Percentiles rank a stretch among this genome's conserved stretches.
These are phyloP conservation scores for Cabera pusaria DNA, from an alignment of 2,888 invertebrate genomes.

Conservation along the genomic window DNA sequence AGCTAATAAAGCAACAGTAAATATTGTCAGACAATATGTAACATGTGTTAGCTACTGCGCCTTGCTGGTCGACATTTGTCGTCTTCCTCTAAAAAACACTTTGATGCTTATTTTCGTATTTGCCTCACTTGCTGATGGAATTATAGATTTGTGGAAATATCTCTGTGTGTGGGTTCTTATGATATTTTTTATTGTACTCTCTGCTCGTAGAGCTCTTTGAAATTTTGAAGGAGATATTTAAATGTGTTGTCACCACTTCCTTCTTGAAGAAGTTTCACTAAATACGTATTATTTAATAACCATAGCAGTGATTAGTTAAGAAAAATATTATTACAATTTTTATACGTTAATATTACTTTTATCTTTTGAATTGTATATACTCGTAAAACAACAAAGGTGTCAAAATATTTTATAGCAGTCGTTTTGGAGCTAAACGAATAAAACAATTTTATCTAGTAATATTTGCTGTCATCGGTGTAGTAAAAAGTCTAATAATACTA, in stretches of 20 bases:
- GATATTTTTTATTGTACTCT: constrained; percentile 62
- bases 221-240: constrained; percentile 72
- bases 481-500: too few species aligned
- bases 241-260: constrained; percentile 78
- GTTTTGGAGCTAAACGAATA: constrained; percentile 1
- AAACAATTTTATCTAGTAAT: background rate
- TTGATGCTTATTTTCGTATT: constrained; percentile 82
- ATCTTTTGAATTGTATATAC: constrained; percentile 10
- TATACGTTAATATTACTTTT: constrained; percentile 14
- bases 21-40: constrained; percentile 80
- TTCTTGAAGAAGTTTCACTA: constrained; percentile 61
- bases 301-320: constrained; percentile 49
- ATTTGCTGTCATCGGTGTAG: constrained; percentile 3
- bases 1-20: constrained; percentile 75
- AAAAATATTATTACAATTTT: constrained; percentile 30
- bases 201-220: constrained; percentile 68
- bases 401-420: constrained; percentile 1
- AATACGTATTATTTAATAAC: constrained; percentile 63
- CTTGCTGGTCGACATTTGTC: constrained; percentile 74
- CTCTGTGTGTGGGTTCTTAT: constrained; percentile 68
- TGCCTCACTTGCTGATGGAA: constrained; percentile 71
- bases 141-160: constrained; percentile 79
- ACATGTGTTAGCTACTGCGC: constrained; percentile 76
- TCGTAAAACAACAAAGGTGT: constrained; percentile 7
- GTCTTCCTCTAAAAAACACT: constrained; percentile 78